Conservation (phyloP, 2,797 vertebrate genomes). For the Ficedula albicollis region DNA sequence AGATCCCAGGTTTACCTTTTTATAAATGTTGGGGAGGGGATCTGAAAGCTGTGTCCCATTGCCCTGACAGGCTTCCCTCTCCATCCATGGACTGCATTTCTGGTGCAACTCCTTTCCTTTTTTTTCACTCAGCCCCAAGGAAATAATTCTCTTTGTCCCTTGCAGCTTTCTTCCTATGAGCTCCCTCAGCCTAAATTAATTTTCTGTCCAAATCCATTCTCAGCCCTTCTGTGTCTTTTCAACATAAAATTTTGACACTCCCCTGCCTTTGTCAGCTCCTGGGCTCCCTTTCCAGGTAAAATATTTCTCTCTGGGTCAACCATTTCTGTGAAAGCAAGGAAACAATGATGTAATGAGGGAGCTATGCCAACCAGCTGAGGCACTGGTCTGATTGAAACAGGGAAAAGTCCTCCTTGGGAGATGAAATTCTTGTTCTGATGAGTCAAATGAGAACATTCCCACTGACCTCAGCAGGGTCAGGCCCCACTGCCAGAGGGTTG, state of each 20-base stretch:
- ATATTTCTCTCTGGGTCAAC: not conserved
- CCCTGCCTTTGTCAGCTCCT: not conserved
- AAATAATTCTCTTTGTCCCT: not conserved
- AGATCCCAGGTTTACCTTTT: not conserved
- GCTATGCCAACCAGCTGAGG: not conserved
- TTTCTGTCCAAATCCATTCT: not conserved
- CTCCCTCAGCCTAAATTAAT: not conserved
- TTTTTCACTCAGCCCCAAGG: not conserved
- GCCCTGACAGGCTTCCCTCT: not conserved
- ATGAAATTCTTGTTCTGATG: not conserved
- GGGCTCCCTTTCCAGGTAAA: conserved; percentile 42
- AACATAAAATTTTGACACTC: not conserved
- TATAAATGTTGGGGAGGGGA: not conserved
- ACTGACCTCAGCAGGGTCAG: not conserved
- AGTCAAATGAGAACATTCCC: conserved; percentile 14
- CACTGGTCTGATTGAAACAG: not conserved
- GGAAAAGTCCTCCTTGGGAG: conserved; percentile 7
- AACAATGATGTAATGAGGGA: conserved; percentile 33
- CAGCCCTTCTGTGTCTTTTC: not conserved
- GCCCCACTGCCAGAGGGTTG: not conserved
- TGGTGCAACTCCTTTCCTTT: not conserved
- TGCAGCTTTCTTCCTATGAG: not conserved
- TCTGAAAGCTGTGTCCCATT: not conserved
- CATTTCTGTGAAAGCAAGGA: conserved; percentile 6
- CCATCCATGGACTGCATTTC: not conserved